Conservation (phyloP, 2,888 invertebrate species). For the Nowickia ferox region DNA sequence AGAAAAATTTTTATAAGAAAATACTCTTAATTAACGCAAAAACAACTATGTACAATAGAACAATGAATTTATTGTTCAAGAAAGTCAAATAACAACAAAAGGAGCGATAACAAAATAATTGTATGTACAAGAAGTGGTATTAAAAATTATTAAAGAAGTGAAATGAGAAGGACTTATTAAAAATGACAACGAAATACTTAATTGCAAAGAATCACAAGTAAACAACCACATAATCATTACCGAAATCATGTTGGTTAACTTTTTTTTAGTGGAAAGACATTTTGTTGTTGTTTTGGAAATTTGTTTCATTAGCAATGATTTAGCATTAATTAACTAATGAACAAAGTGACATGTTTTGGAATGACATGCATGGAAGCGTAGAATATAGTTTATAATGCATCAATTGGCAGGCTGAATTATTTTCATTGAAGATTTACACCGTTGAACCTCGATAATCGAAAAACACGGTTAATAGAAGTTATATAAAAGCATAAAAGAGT, state of each 20-base stretch:
- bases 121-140: not conserved
- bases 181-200: not conserved
- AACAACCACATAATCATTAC: no score
- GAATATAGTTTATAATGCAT: no score
- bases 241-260: not conserved
- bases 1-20: slow-evolving; percentile 72
- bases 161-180: not conserved
- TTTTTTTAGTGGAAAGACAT: not conserved
- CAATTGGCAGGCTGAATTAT: no score
- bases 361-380: no score
- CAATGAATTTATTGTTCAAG: slow-evolving; percentile 35
- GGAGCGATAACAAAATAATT: slow-evolving; percentile 32
- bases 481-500: no score
- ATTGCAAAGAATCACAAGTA: no score
- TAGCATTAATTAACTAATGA: no score
- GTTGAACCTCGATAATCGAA: no score
- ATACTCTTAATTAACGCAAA: slow-evolving; percentile 75
- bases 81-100: slow-evolving; percentile 53
- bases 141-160: not conserved
- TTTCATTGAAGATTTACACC: no score
- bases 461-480: no score
- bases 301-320: no score
- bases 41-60: slow-evolving; percentile 26
- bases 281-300: not conserved
- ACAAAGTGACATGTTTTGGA: no score